A percentile compares a stretch with the other conserved stretches of the same genome.
These are phyloP conservation scores for Falco concolor DNA, from an alignment of 2,797 vertebrate genomes.

Conservation along the genomic window DNA sequence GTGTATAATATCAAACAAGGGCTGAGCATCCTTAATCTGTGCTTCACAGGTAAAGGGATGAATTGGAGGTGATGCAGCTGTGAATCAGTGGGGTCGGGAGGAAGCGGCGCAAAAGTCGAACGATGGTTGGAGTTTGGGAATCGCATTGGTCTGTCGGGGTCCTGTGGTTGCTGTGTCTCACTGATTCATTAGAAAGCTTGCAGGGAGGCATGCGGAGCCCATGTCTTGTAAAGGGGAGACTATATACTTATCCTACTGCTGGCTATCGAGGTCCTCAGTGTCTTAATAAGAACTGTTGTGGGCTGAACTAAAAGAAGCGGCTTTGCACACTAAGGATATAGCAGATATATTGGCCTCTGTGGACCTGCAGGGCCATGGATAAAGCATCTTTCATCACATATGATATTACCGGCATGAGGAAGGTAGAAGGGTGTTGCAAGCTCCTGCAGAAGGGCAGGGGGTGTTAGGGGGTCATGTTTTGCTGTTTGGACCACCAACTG, in stretches of 20 bases:
- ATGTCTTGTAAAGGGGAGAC: not conserved
- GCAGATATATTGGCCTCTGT: not conserved
- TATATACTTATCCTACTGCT: fast-evolving
- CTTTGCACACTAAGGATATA: not conserved
- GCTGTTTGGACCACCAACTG: not conserved
- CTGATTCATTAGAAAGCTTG: not conserved
- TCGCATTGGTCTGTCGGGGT: not conserved
- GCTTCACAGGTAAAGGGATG: not conserved
- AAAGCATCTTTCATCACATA: not conserved
- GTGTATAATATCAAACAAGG: not conserved
- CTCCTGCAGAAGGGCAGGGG: not conserved
- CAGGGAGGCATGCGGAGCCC: not conserved
- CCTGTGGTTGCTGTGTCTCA: not conserved
- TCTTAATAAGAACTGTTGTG: fast-evolving
- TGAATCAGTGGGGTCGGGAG: not conserved
- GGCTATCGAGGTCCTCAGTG: not conserved
- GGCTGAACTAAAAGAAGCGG: not conserved
- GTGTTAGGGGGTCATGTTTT: fast-evolving
- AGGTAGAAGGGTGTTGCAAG: not conserved
- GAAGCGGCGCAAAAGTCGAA: not conserved
- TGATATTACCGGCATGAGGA: not conserved
- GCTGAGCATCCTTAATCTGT: not conserved
- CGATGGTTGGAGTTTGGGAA: not conserved
- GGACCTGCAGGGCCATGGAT: not conserved
- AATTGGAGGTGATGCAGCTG: not conserved